These are phyloP conservation scores for Phanerotoma sp. DNA, from an alignment of 2,888 invertebrate species.

Conservation along the genomic window DNA sequence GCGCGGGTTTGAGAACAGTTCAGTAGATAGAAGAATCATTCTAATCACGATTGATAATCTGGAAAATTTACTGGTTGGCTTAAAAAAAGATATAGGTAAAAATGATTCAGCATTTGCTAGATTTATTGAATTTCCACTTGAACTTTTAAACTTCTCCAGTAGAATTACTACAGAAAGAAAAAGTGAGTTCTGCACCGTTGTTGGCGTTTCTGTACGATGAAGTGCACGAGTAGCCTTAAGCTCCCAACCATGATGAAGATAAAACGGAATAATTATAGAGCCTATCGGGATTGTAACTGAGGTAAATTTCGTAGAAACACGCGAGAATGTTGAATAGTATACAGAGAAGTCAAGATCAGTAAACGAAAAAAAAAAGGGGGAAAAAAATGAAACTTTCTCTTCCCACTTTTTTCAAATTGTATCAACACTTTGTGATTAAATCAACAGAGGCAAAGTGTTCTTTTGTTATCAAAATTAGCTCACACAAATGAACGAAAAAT, in stretches of 20 bases:
- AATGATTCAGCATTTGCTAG: neutral
- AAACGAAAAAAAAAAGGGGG: slow-evolving; percentile 34
- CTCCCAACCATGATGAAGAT: slow-evolving; percentile 49
- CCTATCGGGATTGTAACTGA: slow-evolving; percentile 51
- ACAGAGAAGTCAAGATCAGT: slow-evolving; percentile 32
- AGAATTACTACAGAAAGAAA: neutral
- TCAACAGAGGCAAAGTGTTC: too few species aligned
- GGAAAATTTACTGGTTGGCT: neutral
- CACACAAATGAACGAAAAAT: too few species aligned
- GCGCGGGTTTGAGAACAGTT: too few species aligned
- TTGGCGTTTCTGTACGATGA: neutral
- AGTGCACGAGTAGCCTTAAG: neutral
- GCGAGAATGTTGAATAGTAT: slow-evolving; percentile 49
- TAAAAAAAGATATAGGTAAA: neutral
- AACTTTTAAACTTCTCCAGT: neutral
- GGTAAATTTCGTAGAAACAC: slow-evolving; percentile 53
- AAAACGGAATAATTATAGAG: slow-evolving; percentile 56
- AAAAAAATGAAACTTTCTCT: too few species aligned
- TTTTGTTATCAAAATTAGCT: too few species aligned
- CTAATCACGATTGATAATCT: too few species aligned
- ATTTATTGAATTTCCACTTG: slow-evolving; percentile 5
- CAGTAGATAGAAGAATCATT: too few species aligned
- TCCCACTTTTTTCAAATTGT: neutral
- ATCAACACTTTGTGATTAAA: too few species aligned
- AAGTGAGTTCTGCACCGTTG: neutral